Base-by-base conservation (phyloP, 2,113 vertebrate genomes). In the Vulpes ferrilata region DNA sequence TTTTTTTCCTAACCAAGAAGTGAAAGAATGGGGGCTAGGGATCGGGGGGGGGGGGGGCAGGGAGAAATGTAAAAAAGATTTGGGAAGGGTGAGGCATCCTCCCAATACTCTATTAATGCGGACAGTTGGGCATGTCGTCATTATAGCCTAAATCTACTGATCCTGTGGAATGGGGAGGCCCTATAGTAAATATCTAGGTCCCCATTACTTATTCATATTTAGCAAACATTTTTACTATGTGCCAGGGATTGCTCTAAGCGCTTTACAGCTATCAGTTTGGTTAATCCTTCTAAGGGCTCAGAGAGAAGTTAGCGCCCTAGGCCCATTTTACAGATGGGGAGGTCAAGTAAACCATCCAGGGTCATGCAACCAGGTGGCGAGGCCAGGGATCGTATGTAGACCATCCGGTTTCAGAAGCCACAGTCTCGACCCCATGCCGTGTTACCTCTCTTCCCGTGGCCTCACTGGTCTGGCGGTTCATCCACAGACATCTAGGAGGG, bases 181-280 rank as follows among this genome's bases (percentile, higher is more conserved):
- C 30, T 87, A 19, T 38, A 89, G 94, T 81, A 76, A 95, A 67
- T 1, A 0, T 65, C 25, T 67, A 55, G 43, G 48, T 92, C 69
- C 83, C 85, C 53, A 88, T 96, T 95, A 90, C 53, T 96, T 95
- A 93, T 84, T 97, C 55, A 95, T 87, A 80, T 53, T 84, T 81
- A 94, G 35, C 94, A 82, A 96, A 95, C 59, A 71, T 71, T 71
- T 93, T 78, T 93, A 60, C 13, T 60, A 35, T 67, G 74, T 88
- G 27, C 65, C 91, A 93, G 83, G 48, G 32, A 69, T 78, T 51
- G 10, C 27, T 95, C 60, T 85, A 93, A 91, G 82, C 71, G 67
- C 83, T 90, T 92, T 78, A 84, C 27, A 96, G 92, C 78, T 60
- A 57, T 73, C 88, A 65, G 55, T 48, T 71, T 90, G 43, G 74